Base-by-base conservation (phyloP, 2,888 invertebrate species). In the Gisinianus flammeolus region DNA sequence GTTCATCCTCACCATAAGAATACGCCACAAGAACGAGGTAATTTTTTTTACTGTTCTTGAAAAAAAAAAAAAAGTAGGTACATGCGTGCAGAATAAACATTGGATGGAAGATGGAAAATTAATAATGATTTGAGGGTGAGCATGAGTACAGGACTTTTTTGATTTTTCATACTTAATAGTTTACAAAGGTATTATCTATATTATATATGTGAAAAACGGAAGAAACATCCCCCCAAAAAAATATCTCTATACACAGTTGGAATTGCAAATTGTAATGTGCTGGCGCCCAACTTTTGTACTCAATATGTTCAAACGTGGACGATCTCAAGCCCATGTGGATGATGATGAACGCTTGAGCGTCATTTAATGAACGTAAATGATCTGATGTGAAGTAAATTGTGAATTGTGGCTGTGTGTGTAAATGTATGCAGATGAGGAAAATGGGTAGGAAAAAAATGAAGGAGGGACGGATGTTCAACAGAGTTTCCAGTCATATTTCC, bases 361-460 rank as follows among this genome's bases (percentile, higher is more conserved):
- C 28, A 66, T 66, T 66, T 66, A 66, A 66, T 66, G 66, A 66
- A 66, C 66, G 31, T 30, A 10, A 64, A 64, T 64, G 30, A 31
- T 16, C 28, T 4, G 62, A 66, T 22, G 31, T 28, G 30, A 66
- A 56, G 58, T 19, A n/a, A 22, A 56, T 56, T 19, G 58, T 56
- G n/a, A 22, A 56, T 58, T 22, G 58, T 44, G 44, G 12, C 8
- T 44, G 44, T 44, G 44, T 44, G 44, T 12, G 16, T 44, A n/a
- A n/a, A n/a, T n/a, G n/a, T n/a, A 22, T 62, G 2, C 24, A 24
- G 62, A 62, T 62, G 62, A 2, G 62, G 24, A 44, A 44, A 10
- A 44, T 44, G 6, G 6, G n/a, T n/a, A n/a, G n/a, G 26, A 24
- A 24, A 22, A 6, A 24, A 24, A 62, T n/a, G n/a, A n/a, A n/a